Percentiles rank a stretch among this genome's conserved stretches.
phyloP scores from a whole-genome alignment of 2,888 invertebrate species.

The Nephrotoma flavescens region DNA sequence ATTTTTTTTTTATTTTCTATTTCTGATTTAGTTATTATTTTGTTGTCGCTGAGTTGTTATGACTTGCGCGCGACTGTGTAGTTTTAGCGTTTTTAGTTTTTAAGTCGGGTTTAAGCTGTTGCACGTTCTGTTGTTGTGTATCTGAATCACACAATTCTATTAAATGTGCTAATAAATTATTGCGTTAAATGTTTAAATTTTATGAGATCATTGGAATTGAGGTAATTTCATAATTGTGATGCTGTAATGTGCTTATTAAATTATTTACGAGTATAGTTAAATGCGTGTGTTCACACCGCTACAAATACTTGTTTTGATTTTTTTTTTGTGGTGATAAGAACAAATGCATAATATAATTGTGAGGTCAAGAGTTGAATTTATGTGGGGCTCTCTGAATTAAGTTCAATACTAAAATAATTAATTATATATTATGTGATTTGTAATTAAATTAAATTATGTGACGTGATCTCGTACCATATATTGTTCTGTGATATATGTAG shows the following conservation, averaged over 20 bases:
- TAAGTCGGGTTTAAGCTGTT: not conserved
- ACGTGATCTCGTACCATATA: not conserved
- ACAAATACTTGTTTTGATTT: not conserved
- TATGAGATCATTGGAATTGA: not conserved
- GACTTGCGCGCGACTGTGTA: not conserved
- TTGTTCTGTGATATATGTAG: not conserved
- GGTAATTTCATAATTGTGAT: not conserved
- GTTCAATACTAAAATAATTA: not conserved
- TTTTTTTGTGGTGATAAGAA: not conserved
- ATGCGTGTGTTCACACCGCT: not conserved
- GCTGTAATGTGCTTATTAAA: not conserved
- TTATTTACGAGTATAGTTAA: too few species aligned
- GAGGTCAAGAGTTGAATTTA: not conserved
- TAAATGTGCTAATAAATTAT: not conserved
- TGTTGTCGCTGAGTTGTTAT: not conserved
- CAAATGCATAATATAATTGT: not conserved
- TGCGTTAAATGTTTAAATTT: not conserved
- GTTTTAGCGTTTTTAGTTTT: not conserved
- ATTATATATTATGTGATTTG: not conserved
- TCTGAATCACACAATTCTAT: not conserved
- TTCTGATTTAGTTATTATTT: not conserved
- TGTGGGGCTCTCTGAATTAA: not conserved
- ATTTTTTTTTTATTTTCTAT: not conserved
- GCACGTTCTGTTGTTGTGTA: too few species aligned
- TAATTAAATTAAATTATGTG: not conserved